phyloP scores from a whole-genome alignment of 2,888 invertebrate species.

The Drosophila testacea region DNA sequence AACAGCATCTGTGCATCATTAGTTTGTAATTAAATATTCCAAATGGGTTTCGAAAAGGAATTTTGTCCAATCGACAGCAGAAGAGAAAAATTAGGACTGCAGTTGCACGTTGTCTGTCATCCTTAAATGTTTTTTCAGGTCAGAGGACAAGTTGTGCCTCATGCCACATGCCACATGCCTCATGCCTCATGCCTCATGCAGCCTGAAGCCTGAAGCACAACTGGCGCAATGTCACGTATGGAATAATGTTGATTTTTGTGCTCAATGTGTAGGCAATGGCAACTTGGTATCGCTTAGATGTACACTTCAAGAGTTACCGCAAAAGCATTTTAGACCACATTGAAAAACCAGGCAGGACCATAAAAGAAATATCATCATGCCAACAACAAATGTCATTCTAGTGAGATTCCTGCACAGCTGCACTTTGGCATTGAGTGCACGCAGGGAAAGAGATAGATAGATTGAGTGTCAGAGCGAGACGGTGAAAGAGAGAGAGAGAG shows the following conservation, averaged over 20 bases:
- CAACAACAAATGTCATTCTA: slow-evolving; percentile 23
- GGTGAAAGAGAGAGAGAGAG: not conserved
- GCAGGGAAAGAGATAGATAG: slow-evolving; percentile 7
- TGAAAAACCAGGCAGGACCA: slow-evolving; percentile 41
- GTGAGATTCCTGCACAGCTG: slow-evolving; percentile 36
- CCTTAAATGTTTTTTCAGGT: slow-evolving; percentile 30
- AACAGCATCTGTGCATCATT: slow-evolving; percentile 20
- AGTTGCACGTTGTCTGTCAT: slow-evolving; percentile 17
- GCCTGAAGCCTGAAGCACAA: slow-evolving; percentile 27
- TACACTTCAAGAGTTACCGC: slow-evolving; percentile 12
- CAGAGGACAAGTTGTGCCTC: slow-evolving; percentile 29
- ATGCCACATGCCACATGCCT: no score
- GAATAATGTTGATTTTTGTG: slow-evolving; percentile 57
- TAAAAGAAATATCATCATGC: slow-evolving; percentile 46
- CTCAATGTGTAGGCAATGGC: slow-evolving; percentile 26
- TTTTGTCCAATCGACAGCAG: slow-evolving; percentile 32
- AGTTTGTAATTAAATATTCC: slow-evolving; percentile 43
- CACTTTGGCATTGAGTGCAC: slow-evolving; percentile 38
- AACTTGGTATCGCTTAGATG: slow-evolving; percentile 12
- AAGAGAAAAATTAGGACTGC: slow-evolving; percentile 5
- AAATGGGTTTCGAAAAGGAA: slow-evolving; percentile 36
- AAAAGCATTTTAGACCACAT: slow-evolving; percentile 37
- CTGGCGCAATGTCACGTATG: slow-evolving; percentile 51
- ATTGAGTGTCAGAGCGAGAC: not conserved
- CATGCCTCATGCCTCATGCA: slow-evolving; percentile 3